phyloP scores from a whole-genome alignment of 2,888 invertebrate genomes.

The Himalopsyche japonica region DNA sequence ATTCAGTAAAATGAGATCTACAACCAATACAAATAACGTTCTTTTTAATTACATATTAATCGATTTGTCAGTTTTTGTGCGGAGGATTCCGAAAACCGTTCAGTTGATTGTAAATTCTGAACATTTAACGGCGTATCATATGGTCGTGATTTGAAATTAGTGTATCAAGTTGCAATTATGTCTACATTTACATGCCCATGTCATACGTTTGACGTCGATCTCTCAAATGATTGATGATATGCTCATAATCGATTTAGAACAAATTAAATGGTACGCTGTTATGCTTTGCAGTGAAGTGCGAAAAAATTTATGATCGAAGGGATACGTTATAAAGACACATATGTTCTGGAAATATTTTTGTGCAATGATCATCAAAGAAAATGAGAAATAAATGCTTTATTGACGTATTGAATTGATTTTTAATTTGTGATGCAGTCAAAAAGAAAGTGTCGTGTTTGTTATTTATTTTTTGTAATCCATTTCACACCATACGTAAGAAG shows the following conservation, averaged over 20 bases:
- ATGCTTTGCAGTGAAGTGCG: background rate
- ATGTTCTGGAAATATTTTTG: no score
- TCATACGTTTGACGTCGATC: conserved; percentile 31
- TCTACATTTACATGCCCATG: conserved; percentile 34
- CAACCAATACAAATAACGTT: no score
- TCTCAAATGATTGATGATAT: conserved; percentile 33
- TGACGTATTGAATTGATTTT: no score
- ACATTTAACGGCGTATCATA: background rate
- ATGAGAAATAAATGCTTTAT: no score
- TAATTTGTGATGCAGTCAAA: no score
- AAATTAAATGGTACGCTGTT: conserved; percentile 13
- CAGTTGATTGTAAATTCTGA: background rate
- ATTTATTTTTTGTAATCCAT: no score
- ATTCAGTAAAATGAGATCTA: no score
- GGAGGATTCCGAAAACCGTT: background rate
- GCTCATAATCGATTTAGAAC: conserved; percentile 34
- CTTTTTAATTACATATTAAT: no score
- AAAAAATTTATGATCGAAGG: background rate
- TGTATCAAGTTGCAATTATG: conserved; percentile 38
- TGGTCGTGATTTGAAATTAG: conserved; percentile 35
- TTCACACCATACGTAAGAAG: no score
- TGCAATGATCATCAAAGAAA: no score
- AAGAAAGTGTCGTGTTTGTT: no score
- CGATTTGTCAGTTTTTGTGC: background rate
- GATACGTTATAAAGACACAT: background rate